These are phyloP conservation scores for Sinonovacula constricta DNA, from an alignment of 1,140 invertebrate genomes.

Conservation along the genomic window DNA sequence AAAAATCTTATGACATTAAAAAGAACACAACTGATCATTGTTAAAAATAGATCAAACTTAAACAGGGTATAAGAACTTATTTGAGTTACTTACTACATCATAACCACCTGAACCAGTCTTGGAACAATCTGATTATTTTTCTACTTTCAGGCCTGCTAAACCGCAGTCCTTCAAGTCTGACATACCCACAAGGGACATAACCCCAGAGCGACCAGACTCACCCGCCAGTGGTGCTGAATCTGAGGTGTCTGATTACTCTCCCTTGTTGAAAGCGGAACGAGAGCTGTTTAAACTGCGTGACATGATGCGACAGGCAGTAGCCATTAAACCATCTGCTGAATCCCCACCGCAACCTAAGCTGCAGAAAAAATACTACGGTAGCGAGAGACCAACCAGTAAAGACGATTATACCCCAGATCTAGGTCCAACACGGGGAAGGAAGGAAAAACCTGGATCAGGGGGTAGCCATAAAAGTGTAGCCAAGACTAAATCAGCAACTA, in stretches of 20 bases:
- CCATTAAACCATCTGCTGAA: conserved; percentile 23
- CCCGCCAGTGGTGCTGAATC: conserved; percentile 31
- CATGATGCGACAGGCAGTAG: conserved; percentile 52
- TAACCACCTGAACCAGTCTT: too few relatives aligned
- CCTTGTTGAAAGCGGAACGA: conserved; percentile 69
- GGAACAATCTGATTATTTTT: not conserved
- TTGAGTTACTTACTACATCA: too few relatives aligned
- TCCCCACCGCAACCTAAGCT: conserved; percentile 50
- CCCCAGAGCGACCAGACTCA: conserved; percentile 9
- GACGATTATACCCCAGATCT: conserved; percentile 43
- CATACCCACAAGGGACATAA: conserved; percentile 26
- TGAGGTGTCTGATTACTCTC: conserved; percentile 58
- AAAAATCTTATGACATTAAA: too few relatives aligned
- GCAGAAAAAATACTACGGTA: conserved; percentile 66
- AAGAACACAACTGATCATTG: too few relatives aligned
- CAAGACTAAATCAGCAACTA: conserved; percentile 22
- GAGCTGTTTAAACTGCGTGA: conserved; percentile 65
- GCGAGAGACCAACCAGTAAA: conserved; percentile 40
- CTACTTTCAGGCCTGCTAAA: not conserved
- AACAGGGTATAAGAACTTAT: too few relatives aligned
- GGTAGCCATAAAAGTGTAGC: conserved; percentile 30
- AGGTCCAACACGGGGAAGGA: conserved; percentile 16
- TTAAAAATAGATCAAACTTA: too few relatives aligned
- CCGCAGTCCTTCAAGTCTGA: not conserved
- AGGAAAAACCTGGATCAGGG: conserved; percentile 39